These are phyloP conservation scores for Cryptoprocta ferox DNA, from an alignment of 2,797 vertebrate genomes.

Conservation along the genomic window DNA sequence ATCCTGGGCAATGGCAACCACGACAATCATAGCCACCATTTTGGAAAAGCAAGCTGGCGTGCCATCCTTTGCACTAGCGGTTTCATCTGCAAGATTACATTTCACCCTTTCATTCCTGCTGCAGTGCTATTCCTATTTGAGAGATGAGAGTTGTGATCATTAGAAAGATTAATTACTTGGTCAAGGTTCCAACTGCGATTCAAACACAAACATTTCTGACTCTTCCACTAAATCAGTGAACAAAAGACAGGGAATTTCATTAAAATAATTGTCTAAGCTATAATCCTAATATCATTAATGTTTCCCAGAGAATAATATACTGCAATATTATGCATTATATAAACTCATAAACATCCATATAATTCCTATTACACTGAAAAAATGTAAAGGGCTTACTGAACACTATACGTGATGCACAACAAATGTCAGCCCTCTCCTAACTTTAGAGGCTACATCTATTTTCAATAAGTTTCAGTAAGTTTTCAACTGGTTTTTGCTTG, in stretches of 20 bases:
- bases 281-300: not conserved
- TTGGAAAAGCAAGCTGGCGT: rapidly evolving
- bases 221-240: conserved; percentile 6
- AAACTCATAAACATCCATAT: not conserved
- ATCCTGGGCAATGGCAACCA: not conserved
- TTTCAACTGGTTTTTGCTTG: not conserved
- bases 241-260: not conserved
- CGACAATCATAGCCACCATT: not conserved
- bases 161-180: conserved; percentile 13
- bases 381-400: not conserved
- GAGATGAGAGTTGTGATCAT: not conserved
- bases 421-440: not conserved
- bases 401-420: not conserved
- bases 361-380: not conserved
- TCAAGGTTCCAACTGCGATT: conserved; percentile 27
- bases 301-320: not conserved
- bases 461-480: not conserved
- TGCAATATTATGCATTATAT: not conserved
- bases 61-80: not conserved
- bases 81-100: not conserved
- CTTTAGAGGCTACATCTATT: not conserved
- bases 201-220: conserved; percentile 10
- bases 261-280: not conserved
- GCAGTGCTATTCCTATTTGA: conserved; percentile 14
- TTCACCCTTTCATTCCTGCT: not conserved